Base-by-base conservation (phyloP, 1,140 invertebrate genomes). In the Dinothrombium tinctorium region DNA sequence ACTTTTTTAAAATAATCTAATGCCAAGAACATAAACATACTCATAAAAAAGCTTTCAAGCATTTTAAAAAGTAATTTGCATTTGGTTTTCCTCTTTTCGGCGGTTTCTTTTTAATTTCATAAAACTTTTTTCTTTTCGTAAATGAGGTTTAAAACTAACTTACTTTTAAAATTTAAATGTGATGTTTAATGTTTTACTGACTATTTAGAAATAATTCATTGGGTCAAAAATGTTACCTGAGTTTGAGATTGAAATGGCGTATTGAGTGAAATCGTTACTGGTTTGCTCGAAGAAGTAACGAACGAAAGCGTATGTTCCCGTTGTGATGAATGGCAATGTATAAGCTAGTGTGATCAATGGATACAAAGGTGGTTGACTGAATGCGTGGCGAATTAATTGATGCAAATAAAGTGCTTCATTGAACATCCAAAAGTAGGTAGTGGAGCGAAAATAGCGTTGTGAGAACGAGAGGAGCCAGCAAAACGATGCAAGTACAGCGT, bases 351-450 rank as follows among this genome's bases (percentile, higher is more conserved):
- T 37, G 15, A 44, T 41, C n/a, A 47, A 33, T 26, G 43, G 38
- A 6, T 15, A 20, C 7, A 47, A 15, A 12, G 19, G 15, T 26
- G 46, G 46, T 25, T 47, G 28, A 9, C 24, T 28, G 20, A 45
- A 45, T 11, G 44, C 46, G 19, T 40, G 24, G n/a, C 40, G 35
- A 12, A 47, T 44, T n/a, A 47, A 25, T 40, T 41, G 42, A 33
- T 47, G 46, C 7, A 47, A 23, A 31, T 47, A 47, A 20, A 47
- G 26, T 2, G 46, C 46, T 50, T 69, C 67, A 45, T 64, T 63
- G 37, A 67, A 64, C 64, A 67, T 68, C 68, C 68, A 70, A 57
- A 67, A 63, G 53, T 69, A 70, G 40, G 63, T 68, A n/a, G 61
- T 63, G 40, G 61, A 53, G 23, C 65, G 56, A 12, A 61, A 56